phyloP scores from a whole-genome alignment of 2,888 invertebrate species.

The Tetranychus truncatus region DNA sequence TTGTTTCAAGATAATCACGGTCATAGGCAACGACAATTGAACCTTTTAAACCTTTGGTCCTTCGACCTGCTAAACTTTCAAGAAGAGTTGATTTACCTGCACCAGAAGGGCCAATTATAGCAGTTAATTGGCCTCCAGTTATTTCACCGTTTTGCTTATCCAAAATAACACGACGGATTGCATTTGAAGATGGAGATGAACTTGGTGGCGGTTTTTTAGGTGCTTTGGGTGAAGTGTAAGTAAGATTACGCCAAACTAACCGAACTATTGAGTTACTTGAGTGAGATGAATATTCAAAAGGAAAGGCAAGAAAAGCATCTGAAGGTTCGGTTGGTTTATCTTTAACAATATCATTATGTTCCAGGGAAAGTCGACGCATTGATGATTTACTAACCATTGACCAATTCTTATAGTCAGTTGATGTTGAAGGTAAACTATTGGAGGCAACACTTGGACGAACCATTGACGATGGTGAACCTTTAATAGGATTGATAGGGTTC shows the following conservation, averaged over 20 bases:
- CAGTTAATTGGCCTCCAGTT: constrained; percentile 17
- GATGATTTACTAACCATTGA: constrained; percentile 6
- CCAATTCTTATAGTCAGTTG: constrained; percentile 4
- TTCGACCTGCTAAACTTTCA: constrained; percentile 19
- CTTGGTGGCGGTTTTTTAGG: background rate
- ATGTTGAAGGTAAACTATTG: constrained; percentile 2
- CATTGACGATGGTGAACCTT: background rate
- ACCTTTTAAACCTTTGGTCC: constrained; percentile 16
- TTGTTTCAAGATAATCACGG: constrained; percentile 11
- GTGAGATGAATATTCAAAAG: background rate
- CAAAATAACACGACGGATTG: constrained; percentile 2
- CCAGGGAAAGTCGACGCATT: constrained; percentile 6
- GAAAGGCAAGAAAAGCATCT: constrained; percentile 6
- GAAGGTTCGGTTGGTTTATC: background rate
- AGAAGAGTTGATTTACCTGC: constrained; percentile 22
- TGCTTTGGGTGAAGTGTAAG: constrained; percentile 11
- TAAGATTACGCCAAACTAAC: constrained; percentile 12
- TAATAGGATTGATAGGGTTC: background rate
- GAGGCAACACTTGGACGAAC: background rate
- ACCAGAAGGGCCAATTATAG: constrained; percentile 21
- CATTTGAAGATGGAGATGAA: background rate
- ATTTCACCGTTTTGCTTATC: constrained; percentile 17
- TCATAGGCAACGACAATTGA: constrained; percentile 15
- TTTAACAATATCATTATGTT: background rate
- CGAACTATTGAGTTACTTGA: background rate